These are phyloP conservation scores for Lutjanus campechanus DNA, from an alignment of 2,797 vertebrate genomes.

Conservation along the genomic window DNA sequence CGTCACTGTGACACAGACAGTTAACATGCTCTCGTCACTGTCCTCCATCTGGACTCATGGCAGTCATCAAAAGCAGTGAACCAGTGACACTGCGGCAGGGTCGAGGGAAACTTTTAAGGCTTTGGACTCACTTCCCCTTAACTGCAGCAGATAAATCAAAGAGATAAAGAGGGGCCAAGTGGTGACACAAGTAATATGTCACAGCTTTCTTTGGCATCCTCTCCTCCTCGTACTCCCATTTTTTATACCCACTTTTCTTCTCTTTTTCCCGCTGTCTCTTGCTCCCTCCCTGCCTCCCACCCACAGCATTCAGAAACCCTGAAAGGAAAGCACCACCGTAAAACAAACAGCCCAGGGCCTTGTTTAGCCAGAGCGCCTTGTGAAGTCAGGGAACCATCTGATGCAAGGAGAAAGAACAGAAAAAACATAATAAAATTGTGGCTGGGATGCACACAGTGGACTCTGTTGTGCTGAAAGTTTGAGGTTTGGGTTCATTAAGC, in stretches of 20 bases:
- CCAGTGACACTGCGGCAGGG: conserved; percentile 14
- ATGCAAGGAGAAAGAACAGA: conserved; percentile 12
- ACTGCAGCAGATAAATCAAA: conserved; percentile 36
- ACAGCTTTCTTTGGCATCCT: conserved; percentile 54
- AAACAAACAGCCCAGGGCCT: conserved; percentile 65
- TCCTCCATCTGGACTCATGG: conserved; percentile 40
- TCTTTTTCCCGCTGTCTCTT: conserved; percentile 20
- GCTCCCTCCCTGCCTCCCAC: conserved; percentile 51
- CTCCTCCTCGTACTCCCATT: conserved; percentile 1
- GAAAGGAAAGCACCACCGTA: conserved; percentile 50
- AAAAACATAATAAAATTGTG: conserved; percentile 34
- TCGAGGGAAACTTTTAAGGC: conserved; percentile 22
- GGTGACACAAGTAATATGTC: conserved; percentile 43
- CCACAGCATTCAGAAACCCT: conserved; percentile 44
- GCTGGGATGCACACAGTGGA: conserved; percentile 39
- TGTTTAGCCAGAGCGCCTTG: conserved; percentile 37
- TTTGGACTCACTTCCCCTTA: conserved; percentile 33
- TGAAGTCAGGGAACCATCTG: conserved; percentile 41
- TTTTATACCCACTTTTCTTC: conserved; percentile 21
- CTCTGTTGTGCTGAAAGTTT: conserved; percentile 33
- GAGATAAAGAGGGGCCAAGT: conserved; percentile 24
- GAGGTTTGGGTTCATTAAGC: conserved; percentile 58
- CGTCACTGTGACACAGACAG: conserved; percentile 23
- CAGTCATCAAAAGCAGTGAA: conserved; percentile 37
- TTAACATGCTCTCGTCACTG: conserved; percentile 26